These are phyloP conservation scores for Drosophila pseudotakahashii DNA, from an alignment of 2,888 invertebrate species.

Conservation along the genomic window DNA sequence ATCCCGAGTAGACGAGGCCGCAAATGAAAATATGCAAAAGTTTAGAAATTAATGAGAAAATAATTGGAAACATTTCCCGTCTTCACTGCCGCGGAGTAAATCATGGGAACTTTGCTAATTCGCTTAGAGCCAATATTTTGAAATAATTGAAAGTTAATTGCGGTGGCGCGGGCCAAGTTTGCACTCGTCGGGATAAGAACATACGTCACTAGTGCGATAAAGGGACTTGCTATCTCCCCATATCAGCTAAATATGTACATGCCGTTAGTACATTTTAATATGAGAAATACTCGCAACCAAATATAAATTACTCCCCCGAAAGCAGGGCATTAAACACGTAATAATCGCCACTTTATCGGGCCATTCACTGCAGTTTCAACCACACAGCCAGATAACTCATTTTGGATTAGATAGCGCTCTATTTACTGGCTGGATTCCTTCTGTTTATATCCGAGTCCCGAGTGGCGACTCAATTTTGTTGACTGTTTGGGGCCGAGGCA, in stretches of 20 bases:
- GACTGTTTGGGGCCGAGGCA: not conserved
- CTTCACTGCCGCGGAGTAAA: not conserved
- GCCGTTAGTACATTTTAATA: slow-evolving; percentile 32
- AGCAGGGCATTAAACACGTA: slow-evolving; percentile 34
- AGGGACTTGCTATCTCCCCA: slow-evolving; percentile 2
- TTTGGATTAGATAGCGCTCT: slow-evolving; percentile 35
- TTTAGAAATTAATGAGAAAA: slow-evolving; percentile 24
- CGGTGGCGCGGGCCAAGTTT: slow-evolving; percentile 11
- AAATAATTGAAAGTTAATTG: slow-evolving; percentile 34
- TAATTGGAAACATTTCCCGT: slow-evolving; percentile 23
- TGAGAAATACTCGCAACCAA: slow-evolving; percentile 19
- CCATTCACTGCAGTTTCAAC: slow-evolving; percentile 7
- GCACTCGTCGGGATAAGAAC: slow-evolving; percentile 6
- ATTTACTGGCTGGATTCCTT: slow-evolving; percentile 11
- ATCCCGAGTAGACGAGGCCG: not conserved
- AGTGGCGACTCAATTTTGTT: slow-evolving; percentile 14
- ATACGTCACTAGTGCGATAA: slow-evolving; percentile 33
- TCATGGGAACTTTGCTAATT: slow-evolving; percentile 20
- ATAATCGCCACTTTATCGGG: slow-evolving; percentile 44
- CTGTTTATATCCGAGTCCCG: slow-evolving; percentile 20
- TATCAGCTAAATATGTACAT: slow-evolving; percentile 4
- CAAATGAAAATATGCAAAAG: slow-evolving; percentile 14
- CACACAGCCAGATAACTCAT: slow-evolving; percentile 31
- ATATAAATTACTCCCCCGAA: slow-evolving; percentile 29
- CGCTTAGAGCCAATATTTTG: slow-evolving; percentile 21